Conservation (phyloP, 2,888 invertebrate genomes). For the Sphinx pinastri region DNA sequence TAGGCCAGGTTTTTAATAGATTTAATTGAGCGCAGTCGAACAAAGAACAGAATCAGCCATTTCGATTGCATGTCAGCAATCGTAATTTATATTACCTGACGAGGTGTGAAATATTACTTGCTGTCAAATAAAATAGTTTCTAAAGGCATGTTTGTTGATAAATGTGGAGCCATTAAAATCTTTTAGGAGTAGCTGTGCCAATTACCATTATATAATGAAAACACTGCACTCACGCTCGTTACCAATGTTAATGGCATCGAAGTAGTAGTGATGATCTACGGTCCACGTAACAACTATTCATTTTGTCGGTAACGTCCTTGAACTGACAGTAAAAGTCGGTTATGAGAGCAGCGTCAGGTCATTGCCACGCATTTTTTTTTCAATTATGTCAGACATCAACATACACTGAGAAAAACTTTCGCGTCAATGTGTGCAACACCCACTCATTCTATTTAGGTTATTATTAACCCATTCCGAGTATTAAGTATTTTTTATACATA, state of each 20-base stretch:
- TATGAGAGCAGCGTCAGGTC: conserved; percentile 48
- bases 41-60: background rate
- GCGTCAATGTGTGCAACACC: background rate
- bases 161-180: background rate
- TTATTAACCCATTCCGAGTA: background rate
- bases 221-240: too few relatives aligned
- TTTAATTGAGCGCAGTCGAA: background rate
- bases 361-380: conserved; percentile 47
- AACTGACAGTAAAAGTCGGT: conserved; percentile 56
- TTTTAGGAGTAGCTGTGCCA: background rate
- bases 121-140: background rate
- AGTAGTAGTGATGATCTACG: too few relatives aligned
- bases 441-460: background rate
- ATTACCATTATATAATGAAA: too few relatives aligned
- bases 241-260: too few relatives aligned
- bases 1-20: too few relatives aligned
- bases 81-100: background rate
- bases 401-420: background rate
- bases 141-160: background rate
- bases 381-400: conserved; percentile 37
- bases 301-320: conserved; percentile 52
- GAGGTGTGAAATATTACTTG: background rate
- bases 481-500: background rate
- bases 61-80: too few relatives aligned
- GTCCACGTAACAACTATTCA: conserved; percentile 26